Percentiles rank a stretch among this genome's conserved stretches.
These are phyloP conservation scores for Notothenia rossii DNA, from an alignment of 2,113 vertebrate species.

Conservation along the genomic window DNA sequence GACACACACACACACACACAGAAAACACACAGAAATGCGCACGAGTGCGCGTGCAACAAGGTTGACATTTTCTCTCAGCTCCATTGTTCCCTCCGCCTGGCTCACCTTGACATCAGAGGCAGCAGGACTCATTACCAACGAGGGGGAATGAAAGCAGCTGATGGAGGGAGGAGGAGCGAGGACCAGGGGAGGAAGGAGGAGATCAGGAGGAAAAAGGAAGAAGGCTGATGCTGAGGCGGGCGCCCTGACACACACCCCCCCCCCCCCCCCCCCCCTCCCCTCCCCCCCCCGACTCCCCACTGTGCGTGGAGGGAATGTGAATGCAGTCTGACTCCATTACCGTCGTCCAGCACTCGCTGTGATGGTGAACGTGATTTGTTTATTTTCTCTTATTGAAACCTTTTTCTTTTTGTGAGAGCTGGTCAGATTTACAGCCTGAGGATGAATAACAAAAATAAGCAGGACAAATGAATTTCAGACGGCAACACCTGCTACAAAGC, in stretches of 20 bases:
- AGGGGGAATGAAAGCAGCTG: constrained; percentile 77
- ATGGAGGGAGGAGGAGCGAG: constrained; percentile 60
- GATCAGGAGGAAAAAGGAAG: constrained; percentile 63
- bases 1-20: constrained; percentile 26
- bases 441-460: constrained; percentile 39
- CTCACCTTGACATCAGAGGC: constrained; percentile 85
- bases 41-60: constrained; percentile 22
- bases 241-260: constrained; percentile 41
- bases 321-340: constrained; percentile 34
- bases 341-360: constrained; percentile 22
- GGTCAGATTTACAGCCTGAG: constrained; percentile 22
- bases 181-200: constrained; percentile 41
- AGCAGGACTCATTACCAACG: constrained; percentile 82
- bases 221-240: constrained; percentile 57
- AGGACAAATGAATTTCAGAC: constrained; percentile 29
- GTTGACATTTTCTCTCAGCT: constrained; percentile 82
- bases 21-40: constrained; percentile 23
- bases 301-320: constrained; percentile 45
- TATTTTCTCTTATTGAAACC: constrained; percentile 31
- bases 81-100: constrained; percentile 78
- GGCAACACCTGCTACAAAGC: constrained; percentile 40
- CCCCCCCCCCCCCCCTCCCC: too few species aligned
- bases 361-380: constrained; percentile 26
- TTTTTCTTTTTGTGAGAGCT: constrained; percentile 6
- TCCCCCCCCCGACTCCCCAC: not conserved